phyloP scores from a whole-genome alignment of 1,140 invertebrate species.

The Alviniconcha marisindica region DNA sequence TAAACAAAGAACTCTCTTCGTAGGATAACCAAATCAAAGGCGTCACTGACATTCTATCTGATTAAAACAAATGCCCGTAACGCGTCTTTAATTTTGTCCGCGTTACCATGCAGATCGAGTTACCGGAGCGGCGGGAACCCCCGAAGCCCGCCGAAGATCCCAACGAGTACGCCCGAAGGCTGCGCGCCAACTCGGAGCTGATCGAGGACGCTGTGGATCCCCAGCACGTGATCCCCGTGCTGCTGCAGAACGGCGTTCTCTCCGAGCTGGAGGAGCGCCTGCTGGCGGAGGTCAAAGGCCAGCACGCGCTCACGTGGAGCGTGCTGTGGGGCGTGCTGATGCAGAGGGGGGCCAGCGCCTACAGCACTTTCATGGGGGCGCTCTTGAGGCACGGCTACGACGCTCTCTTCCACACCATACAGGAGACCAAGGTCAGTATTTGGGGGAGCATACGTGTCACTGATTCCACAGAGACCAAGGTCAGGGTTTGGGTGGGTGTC shows the following conservation, averaged over 20 bases:
- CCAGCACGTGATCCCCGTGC: neutral
- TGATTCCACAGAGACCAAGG: too few relatives aligned
- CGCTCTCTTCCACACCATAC: conserved; percentile 41
- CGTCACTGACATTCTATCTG: too few relatives aligned
- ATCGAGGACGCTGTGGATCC: conserved; percentile 41
- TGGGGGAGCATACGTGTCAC: too few relatives aligned
- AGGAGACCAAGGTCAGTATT: conserved; percentile 40
- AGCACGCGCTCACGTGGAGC: conserved; percentile 19
- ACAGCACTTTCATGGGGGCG: conserved; percentile 42
- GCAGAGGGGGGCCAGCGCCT: conserved; percentile 42
- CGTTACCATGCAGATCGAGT: neutral
- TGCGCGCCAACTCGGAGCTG: conserved; percentile 31
- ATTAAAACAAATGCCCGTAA: too few relatives aligned
- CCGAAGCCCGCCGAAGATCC: conserved; percentile 24
- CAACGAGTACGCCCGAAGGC: conserved; percentile 40
- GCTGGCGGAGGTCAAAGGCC: conserved; percentile 27
- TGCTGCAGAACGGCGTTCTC: conserved; percentile 40
- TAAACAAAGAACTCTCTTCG: too few relatives aligned
- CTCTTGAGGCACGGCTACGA: conserved; percentile 42
- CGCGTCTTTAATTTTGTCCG: too few relatives aligned
- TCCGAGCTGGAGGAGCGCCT: conserved; percentile 38
- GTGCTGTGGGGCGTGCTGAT: conserved; percentile 40
- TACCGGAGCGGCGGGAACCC: conserved; percentile 22
- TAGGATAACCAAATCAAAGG: too few relatives aligned
- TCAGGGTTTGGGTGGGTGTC: too few relatives aligned